These are phyloP conservation scores for Ailurus styani DNA, from an alignment of 2,113 vertebrate species.

Conservation along the genomic window DNA sequence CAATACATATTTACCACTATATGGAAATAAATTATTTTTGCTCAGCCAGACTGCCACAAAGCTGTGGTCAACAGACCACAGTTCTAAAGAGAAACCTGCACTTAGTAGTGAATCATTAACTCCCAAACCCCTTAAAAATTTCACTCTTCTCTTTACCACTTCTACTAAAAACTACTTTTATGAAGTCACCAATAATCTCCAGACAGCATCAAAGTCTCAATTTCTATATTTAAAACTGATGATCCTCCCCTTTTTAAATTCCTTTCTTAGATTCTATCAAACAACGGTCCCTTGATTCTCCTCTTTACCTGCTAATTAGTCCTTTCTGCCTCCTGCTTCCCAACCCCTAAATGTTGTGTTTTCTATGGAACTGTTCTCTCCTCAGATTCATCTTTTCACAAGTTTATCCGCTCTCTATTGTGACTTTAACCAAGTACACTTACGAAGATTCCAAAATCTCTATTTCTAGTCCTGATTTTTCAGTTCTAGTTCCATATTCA, in stretches of 20 bases:
- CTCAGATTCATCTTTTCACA: not conserved
- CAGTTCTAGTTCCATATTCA: not conserved
- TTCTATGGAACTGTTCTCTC: not conserved
- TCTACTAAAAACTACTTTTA: slow-evolving; percentile 31
- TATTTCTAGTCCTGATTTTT: not conserved
- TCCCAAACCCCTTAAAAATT: not conserved
- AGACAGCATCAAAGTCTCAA: not conserved
- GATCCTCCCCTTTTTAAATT: not conserved
- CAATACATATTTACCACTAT: slow-evolving; percentile 10
- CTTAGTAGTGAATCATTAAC: slow-evolving; percentile 25
- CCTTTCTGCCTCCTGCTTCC: not conserved
- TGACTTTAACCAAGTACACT: not conserved
- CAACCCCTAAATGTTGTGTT: not conserved
- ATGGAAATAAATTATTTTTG: slow-evolving; percentile 47
- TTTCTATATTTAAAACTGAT: not conserved
- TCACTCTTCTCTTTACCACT: not conserved
- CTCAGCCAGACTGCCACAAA: not conserved
- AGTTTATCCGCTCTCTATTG: not conserved
- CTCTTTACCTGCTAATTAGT: not conserved
- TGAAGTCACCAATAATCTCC: not conserved
- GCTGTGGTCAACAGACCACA: slow-evolving; percentile 7
- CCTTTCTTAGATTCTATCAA: not conserved
- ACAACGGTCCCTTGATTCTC: not conserved
- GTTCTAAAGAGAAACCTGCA: not conserved
- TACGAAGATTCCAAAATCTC: not conserved